phyloP scores from a whole-genome alignment of 1,140 invertebrate species.

The Eupristina koningsbergeri region DNA sequence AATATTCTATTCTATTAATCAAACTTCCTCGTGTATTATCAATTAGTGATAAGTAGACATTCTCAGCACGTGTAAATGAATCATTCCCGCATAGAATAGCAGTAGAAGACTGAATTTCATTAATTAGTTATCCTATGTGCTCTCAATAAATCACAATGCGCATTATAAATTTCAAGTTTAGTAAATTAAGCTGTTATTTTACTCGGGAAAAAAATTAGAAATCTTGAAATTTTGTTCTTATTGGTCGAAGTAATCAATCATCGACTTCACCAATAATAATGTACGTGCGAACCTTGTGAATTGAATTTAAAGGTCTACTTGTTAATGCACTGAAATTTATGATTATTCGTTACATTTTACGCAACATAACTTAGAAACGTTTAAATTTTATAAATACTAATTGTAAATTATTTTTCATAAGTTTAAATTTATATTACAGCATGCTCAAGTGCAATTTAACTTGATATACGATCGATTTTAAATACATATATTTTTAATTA shows the following conservation, averaged over 20 bases:
- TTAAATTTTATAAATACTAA: not conserved
- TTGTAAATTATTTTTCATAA: not conserved
- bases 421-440: not conserved
- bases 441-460: not conserved
- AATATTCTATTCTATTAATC: not conserved
- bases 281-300: not conserved
- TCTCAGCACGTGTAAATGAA: not conserved
- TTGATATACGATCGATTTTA: not conserved
- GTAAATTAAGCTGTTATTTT: not conserved
- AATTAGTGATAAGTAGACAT: not conserved
- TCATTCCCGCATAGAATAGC: not conserved
- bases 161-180: not conserved
- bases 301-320: not conserved
- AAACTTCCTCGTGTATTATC: not conserved
- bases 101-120: not conserved
- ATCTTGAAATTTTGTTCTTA: not conserved
- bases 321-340: not conserved
- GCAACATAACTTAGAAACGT: not conserved
- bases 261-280: not conserved
- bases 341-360: not conserved
- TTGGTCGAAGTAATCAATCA: not conserved
- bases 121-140: not conserved
- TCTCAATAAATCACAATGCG: not conserved
- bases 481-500: not conserved
- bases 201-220: slow-evolving; percentile 1